Base-by-base conservation (phyloP, 1,140 invertebrate species). In the Trichonephila clavipes region DNA sequence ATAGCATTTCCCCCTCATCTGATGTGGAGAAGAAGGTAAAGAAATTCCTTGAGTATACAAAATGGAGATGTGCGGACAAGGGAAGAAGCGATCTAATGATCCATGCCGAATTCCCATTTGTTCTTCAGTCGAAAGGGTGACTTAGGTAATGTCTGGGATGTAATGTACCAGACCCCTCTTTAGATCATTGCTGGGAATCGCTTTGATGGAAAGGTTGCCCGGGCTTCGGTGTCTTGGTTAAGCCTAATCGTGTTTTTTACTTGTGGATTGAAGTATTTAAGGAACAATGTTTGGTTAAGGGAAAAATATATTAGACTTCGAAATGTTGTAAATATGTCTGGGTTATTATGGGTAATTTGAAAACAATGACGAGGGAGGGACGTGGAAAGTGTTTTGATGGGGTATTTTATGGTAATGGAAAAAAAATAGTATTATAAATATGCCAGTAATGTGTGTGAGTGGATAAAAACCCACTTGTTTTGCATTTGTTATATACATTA, bases 21-120 rank as follows among this genome's bases (percentile, higher is more conserved):
- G 61, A 6, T 62, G 69, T 34, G 12, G 34, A 72, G 58, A 61
- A 82, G 19, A 62, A 87, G 44, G 85, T 21, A 64, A 34, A 34
- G 34, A 64, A 21, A 59, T 59, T 90, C 88, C 69, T 90, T 59
- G 72, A 28, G 88, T 82, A 90, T 82, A 91, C 90, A 85, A 83
- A 91, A 91, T 91, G 81, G 81, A 83, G 90, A 82, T 91, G 90
- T 91, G 90, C 81, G 81, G 90, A 91, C 90, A 91, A 83, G 90
- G 64, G 72, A 77, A 77, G 28, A 34, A 90, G 24, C 40, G 81
- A 91, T 91, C n/a, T 91, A 91, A 91, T 91, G 90, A 91, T 69
- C 59, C 87, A 34, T 88, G 21, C 34, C 81, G 34, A 18, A 58
- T 91, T 83, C 59, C 61, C 28, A 44, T 83, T 64, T 40, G 59